phyloP scores from a whole-genome alignment of 2,888 invertebrate genomes.

The Hirtodrosophila cameraria region DNA sequence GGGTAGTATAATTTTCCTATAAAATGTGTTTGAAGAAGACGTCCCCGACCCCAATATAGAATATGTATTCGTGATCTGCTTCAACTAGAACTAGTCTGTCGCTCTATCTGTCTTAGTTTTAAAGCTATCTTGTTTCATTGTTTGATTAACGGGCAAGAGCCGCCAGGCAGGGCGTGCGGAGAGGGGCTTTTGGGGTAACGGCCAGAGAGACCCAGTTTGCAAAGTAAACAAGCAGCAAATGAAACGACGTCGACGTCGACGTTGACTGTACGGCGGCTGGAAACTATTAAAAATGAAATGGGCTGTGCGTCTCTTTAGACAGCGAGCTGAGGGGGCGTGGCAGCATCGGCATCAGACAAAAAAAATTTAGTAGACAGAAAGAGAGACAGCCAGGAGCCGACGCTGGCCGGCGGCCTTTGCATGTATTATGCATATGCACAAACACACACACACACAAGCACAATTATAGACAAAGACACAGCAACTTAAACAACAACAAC shows the following conservation, averaged over 20 bases:
- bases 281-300: conserved; percentile 77
- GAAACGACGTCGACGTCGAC: conserved; percentile 58
- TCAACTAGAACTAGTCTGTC: too few relatives aligned
- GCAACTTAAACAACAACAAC: conserved; percentile 47
- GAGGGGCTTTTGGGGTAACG: neutral
- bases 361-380: too few relatives aligned
- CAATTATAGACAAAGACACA: conserved; percentile 47
- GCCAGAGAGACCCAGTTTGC: conserved; percentile 65
- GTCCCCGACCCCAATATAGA: too few relatives aligned
- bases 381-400: conserved; percentile 35
- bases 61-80: too few relatives aligned
- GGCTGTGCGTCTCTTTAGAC: conserved; percentile 29
- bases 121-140: too few relatives aligned
- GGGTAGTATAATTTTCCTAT: too few relatives aligned
- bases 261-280: conserved; percentile 44
- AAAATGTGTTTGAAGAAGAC: too few relatives aligned
- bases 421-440: conserved; percentile 65
- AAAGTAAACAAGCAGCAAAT: conserved; percentile 75
- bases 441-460: conserved; percentile 8
- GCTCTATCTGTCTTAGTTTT: too few relatives aligned
- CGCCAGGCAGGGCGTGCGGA: neutral
- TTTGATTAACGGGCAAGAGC: conserved; percentile 54
- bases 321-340: neutral
- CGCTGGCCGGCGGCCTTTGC: conserved; percentile 47
- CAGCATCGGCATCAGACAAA: conserved; percentile 12